phyloP scores from a whole-genome alignment of 2,888 invertebrate genomes.

The Globia sparganii region DNA sequence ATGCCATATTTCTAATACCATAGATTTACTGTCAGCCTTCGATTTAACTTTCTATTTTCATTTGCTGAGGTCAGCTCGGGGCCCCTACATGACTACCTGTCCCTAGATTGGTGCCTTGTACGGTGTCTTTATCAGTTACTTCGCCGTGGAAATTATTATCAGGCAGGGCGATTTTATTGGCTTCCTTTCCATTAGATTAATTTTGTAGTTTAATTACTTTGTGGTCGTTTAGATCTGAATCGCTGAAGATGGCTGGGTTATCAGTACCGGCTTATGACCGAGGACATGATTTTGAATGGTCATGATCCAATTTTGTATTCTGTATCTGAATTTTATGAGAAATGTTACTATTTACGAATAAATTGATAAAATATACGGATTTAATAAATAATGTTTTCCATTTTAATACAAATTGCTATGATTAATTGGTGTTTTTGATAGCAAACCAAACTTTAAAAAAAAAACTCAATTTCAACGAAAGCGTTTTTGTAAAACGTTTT shows the following conservation, averaged over 20 bases:
- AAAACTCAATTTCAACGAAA: not conserved
- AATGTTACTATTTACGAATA: conserved; percentile 1
- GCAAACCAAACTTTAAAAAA: not conserved
- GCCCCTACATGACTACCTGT: conserved; percentile 75
- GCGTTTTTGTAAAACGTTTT: not conserved
- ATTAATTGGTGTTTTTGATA: not conserved
- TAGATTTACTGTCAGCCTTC: conserved; percentile 46
- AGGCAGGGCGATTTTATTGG: conserved; percentile 44
- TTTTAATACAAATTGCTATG: conserved; percentile 19
- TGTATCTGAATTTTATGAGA: conserved; percentile 8
- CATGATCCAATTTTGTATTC: not conserved
- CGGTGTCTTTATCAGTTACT: conserved; percentile 64
- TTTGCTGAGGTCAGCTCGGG: conserved; percentile 70
- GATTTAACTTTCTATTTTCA: conserved; percentile 74
- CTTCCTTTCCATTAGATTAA: conserved; percentile 55
- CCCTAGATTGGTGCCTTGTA: conserved; percentile 57
- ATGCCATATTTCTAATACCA: conserved; percentile 42
- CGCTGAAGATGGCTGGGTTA: conserved; percentile 18
- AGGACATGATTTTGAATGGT: conserved; percentile 13
- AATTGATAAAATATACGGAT: not conserved
- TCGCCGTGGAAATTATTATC: conserved; percentile 47
- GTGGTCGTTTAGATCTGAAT: conserved; percentile 32
- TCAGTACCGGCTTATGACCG: conserved; percentile 26
- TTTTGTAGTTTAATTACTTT: conserved; percentile 51
- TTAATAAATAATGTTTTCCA: not conserved